Base-by-base conservation (phyloP, 2,113 vertebrate genomes). In the Octodon degus region DNA sequence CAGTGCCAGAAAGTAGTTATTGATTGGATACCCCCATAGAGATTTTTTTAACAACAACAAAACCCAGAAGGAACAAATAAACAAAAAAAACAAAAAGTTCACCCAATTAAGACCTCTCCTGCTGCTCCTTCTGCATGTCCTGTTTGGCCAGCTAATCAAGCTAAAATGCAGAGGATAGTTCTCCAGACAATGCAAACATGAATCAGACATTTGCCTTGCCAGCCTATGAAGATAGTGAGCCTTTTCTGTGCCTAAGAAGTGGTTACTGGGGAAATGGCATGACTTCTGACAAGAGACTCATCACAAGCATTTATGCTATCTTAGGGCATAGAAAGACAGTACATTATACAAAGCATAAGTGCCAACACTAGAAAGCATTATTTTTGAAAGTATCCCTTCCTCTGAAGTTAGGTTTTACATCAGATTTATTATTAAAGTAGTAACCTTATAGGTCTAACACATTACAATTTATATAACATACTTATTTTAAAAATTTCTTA, bases 391-490 rank as follows among this genome's bases (percentile, higher is more conserved):
- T 6, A 62, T 67, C 3, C 5, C 27, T 65, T 85, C 24, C 32
- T 53, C 19, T 63, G 30, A 95, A 86, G 22, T 68, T n/a, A 89
- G 63, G 63, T 34, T 55, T 89, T 30, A 93, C 25, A 63, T 5
- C 2, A 19, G 83, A 90, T 77, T 77, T 63, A 5, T 40, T 72
- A 2, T 72, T 72, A 74, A 63, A 32, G 25, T 50, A 30, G 43
- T 79, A 50, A 30, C 43, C 43, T 77, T n/a, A 65, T 65, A 77
- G 86, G 89, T 86, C 37, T 94, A 8, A 40, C 0, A 79, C 12
- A 32, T 82, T 91, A 95, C 92, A 84, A 94, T 87, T 85, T 27
- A 65, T 2, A 53, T 50, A 77, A 77, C 76, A 22, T 83, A 84
- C 47, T 77, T 92, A 82, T 88, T 87, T 92, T 7, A 90, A 87